phyloP scores from a whole-genome alignment of 37 sponge, comb jelly and placozoan genomes.

The Diacarnus erythraeanus region DNA sequence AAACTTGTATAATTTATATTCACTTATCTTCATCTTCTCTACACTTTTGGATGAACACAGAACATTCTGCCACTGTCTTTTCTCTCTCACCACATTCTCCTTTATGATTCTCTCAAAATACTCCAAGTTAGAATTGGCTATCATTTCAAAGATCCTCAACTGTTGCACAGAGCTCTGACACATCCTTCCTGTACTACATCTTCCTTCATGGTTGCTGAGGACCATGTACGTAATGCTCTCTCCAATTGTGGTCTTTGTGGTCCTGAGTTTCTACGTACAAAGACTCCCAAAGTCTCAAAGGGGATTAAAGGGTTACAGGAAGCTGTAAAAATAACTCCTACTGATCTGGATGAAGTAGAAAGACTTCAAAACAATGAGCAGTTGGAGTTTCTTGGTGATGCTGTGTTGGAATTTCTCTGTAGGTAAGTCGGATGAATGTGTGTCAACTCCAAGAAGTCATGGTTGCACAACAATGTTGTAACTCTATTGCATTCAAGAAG shows the following conservation, averaged over 20 bases:
- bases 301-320: conserved; percentile 19
- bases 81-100: conserved; percentile 59
- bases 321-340: background rate
- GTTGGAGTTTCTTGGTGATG: conserved; percentile 84
- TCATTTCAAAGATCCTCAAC: conserved; percentile 42
- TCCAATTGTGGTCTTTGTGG: conserved; percentile 51
- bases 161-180: conserved; percentile 58
- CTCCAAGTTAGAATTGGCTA: conserved; percentile 57
- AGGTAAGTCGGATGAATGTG: conserved; percentile 30
- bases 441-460: background rate
- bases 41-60: conserved; percentile 15
- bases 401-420: conserved; percentile 68
- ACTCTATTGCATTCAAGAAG: too few relatives aligned
- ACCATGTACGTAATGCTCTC: conserved; percentile 13
- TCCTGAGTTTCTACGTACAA: background rate
- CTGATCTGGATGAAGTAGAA: background rate
- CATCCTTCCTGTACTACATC: conserved; percentile 49
- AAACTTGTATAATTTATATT: background rate
- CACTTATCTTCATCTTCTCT: background rate
- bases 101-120: conserved; percentile 30
- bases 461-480: background rate
- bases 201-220: background rate
- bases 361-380: conserved; percentile 58
- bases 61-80: conserved; percentile 32
- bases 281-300: background rate